phyloP scores from a whole-genome alignment of 2,113 vertebrate species.

The Lepidothrix coronata region DNA sequence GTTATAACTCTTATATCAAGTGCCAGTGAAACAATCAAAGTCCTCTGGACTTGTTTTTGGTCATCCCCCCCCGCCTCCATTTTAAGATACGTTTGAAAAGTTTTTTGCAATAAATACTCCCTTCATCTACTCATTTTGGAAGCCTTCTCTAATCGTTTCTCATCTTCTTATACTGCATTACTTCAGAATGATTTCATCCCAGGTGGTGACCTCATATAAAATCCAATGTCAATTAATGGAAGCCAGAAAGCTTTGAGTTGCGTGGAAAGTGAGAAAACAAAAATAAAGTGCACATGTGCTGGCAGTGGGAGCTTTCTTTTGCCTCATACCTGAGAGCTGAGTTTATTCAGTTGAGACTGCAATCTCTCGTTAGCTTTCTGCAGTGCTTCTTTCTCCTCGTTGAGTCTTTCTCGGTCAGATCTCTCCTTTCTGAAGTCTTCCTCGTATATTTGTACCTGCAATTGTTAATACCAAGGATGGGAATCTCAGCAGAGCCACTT shows the following conservation, averaged over 20 bases:
- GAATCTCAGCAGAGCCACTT: not conserved
- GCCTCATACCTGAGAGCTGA: constrained; percentile 68
- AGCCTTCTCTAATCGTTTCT: constrained; percentile 28
- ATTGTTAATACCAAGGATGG: not conserved
- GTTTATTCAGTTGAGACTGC: constrained; percentile 58
- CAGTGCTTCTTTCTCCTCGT: constrained; percentile 72
- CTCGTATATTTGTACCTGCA: constrained; percentile 77
- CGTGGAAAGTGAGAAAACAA: constrained; percentile 45
- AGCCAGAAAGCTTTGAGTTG: constrained; percentile 42
- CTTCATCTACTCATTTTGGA: constrained; percentile 35
- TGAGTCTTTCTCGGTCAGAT: constrained; percentile 74
- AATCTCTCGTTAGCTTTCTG: constrained; percentile 60
- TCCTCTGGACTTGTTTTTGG: not conserved
- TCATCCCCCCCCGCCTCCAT: not conserved
- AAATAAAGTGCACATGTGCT: constrained; percentile 28
- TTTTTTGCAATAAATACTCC: not conserved
- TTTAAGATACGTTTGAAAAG: constrained; percentile 26
- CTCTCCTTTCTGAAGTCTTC: constrained; percentile 79
- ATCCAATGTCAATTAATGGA: constrained; percentile 41
- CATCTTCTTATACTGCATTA: constrained; percentile 40
- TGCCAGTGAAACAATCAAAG: constrained; percentile 42
- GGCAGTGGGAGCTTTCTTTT: not conserved
- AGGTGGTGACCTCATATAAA: constrained; percentile 61
- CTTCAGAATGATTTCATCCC: constrained; percentile 69
- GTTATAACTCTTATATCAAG: constrained; percentile 14